Evolutionary conservation across 2,888 invertebrate genomes (phyloP).

Genomic region (Pseudolycoriella hygida): DNA sequence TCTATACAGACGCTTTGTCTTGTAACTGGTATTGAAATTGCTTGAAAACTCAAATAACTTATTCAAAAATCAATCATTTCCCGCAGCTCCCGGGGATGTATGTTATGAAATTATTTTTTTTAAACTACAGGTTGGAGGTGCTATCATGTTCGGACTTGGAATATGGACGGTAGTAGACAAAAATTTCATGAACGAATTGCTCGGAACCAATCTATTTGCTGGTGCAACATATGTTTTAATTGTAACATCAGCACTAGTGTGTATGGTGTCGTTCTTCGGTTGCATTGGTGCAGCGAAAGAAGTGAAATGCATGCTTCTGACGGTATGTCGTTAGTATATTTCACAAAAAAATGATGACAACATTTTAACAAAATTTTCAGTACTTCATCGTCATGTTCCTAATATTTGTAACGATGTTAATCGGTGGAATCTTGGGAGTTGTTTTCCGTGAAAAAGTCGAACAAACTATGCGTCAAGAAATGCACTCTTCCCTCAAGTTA

Average conservation of each 20-base stretch:
- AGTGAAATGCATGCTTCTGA: slow-evolving; percentile 81
- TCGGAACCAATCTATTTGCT: slow-evolving; percentile 74
- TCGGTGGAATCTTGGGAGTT: slow-evolving; percentile 79
- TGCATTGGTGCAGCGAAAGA: slow-evolving; percentile 89
- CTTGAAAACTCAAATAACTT: too few species aligned
- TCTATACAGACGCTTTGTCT: too few species aligned
- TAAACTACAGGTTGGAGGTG: slow-evolving; percentile 57
- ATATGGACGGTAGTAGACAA: slow-evolving; percentile 74
- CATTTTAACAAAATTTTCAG: slow-evolving; percentile 33
- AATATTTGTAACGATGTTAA: slow-evolving; percentile 76
- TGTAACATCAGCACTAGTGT: slow-evolving; percentile 62
- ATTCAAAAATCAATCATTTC: too few species aligned
- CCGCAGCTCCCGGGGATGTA: too few species aligned
- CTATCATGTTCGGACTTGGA: slow-evolving; percentile 57
- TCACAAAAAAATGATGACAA: background rate
- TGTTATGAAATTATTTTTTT: slow-evolving; percentile 11
- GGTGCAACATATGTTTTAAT: slow-evolving; percentile 74
- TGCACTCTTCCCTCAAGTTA: slow-evolving; percentile 55
- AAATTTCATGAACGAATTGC: slow-evolving; percentile 64
- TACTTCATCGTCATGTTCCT: slow-evolving; percentile 78
- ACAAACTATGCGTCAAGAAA: slow-evolving; percentile 55
- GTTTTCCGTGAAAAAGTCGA: slow-evolving; percentile 75
- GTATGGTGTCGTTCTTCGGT: slow-evolving; percentile 74
- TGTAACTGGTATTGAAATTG: too few species aligned
- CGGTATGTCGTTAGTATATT: too few species aligned